Percentiles rank a stretch among this genome's conserved stretches.
Evolutionary conservation across 35 echinoderm and acorn worm species (phyloP).

Genomic region (Apostichopus californicus): DNA sequence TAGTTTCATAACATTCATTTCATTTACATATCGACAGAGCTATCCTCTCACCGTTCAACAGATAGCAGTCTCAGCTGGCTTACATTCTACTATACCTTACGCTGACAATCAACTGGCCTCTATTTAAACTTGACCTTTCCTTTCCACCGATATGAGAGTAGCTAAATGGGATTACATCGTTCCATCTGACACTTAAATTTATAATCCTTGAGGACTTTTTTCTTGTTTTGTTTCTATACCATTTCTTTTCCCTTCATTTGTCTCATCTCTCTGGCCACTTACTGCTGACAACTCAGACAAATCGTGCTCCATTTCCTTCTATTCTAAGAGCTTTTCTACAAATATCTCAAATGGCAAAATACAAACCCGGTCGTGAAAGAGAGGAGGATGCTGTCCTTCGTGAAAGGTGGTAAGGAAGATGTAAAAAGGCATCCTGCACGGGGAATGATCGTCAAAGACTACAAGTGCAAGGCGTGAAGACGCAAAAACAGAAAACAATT

Average conservation of each 20-base stretch:
- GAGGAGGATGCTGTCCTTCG: not conserved
- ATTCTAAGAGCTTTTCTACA: not conserved
- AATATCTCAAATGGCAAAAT: not conserved
- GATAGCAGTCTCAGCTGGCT: too few relatives aligned
- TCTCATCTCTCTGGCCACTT: constrained; percentile 6
- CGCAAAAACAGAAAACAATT: not conserved
- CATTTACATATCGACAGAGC: too few relatives aligned
- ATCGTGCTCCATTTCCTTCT: not conserved
- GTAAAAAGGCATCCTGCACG: not conserved
- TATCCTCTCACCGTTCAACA: too few relatives aligned
- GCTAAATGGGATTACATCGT: not conserved
- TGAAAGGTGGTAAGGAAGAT: too few relatives aligned
- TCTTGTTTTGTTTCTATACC: not conserved
- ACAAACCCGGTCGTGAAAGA: not conserved
- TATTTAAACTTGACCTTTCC: not conserved
- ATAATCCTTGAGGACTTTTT: not conserved
- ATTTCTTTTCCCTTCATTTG: not conserved
- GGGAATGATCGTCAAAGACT: not conserved
- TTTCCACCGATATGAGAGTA: not conserved
- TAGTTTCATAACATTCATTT: too few relatives aligned
- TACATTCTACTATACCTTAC: too few relatives aligned
- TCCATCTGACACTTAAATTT: not conserved
- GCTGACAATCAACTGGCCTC: not conserved
- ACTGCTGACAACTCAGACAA: not conserved
- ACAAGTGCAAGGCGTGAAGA: not conserved